Evolutionary conservation across 2,888 invertebrate species (phyloP), one percentile per base, ranked within the genome.

Genomic region (Hirtodrosophila alboralis): DNA sequence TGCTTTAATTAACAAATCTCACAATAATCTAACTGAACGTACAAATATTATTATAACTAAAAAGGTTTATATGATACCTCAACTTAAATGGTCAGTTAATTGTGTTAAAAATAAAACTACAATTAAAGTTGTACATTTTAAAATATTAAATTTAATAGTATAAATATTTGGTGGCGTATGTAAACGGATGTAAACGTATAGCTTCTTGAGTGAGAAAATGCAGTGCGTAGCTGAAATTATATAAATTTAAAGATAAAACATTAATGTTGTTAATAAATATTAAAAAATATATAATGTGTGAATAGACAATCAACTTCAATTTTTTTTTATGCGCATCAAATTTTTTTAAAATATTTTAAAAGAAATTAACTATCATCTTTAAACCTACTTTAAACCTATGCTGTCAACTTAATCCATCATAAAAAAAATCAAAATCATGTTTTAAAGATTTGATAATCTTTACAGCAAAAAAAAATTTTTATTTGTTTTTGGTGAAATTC

Each of bases 221-320:
- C n/a, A 28, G 7, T 48, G 26, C 5, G 4, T 3, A 34, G 27
- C 65, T 65, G 62, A 54, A 65, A 65, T 2, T 9, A 63, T 12
- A 49, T 1, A 33, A 41, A 34, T 45, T 10, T 5, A 18, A 12
- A 13, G 6, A 30, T 4, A 1, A 16, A n/a, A 4, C n/a, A 26
- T 16, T 26, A 12, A 30, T 21, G 12, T 7, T n/a, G 26, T 4
- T 7, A 27, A n/a, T 12, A 4, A 38, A 18, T 10, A 16, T 7
- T 16, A 7, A 30, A 44, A 12, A 21, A 30, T 21, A 12, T 13
- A 23, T 23, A 4, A 23, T 7, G 8, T 23, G 6, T 23, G 6
- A 23, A 8, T 6, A 8, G 8, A 23, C 6, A 23, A 2, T 23
- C 8, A 23, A 23, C 1, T 18, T 18, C 2, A 2, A 18, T 1